Conservation (phyloP, 2,113 vertebrate genomes). For the Paralichthys olivaceus region DNA sequence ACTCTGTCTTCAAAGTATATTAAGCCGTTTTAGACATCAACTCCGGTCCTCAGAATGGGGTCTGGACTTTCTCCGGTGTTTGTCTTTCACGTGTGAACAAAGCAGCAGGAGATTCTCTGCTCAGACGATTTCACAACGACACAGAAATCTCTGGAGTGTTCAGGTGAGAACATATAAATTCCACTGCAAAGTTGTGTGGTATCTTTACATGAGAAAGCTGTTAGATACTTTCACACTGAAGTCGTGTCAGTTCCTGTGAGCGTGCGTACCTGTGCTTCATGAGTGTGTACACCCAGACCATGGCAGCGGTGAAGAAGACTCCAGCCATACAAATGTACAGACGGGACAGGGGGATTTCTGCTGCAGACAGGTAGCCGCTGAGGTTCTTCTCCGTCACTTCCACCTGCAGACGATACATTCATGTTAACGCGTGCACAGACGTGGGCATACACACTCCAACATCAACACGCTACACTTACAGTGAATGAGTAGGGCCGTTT, state of each 20-base stretch:
- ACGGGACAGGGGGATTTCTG: constrained; percentile 86
- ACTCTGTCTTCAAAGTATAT: too few species aligned
- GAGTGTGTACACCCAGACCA: constrained; percentile 86
- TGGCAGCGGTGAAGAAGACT: constrained; percentile 83
- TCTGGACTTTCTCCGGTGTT: too few species aligned
- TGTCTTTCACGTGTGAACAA: too few species aligned
- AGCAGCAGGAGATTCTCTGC: too few species aligned
- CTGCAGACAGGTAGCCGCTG: constrained; percentile 81
- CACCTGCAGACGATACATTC: constrained; percentile 72
- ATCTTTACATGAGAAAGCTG: too few species aligned
- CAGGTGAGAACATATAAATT: too few species aligned
- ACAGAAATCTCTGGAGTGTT: too few species aligned
- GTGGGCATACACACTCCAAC: fast-evolving
- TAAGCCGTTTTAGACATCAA: too few species aligned
- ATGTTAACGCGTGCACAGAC: constrained; percentile 15
- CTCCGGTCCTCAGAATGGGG: too few species aligned
- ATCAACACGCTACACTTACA: constrained; percentile 66
- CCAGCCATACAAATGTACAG: constrained; percentile 86
- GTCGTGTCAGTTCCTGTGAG: not conserved
- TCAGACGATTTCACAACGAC: too few species aligned
- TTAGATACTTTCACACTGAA: too few species aligned
- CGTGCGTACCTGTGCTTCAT: constrained; percentile 85
- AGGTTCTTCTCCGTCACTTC: constrained; percentile 84
- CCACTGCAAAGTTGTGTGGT: too few species aligned
- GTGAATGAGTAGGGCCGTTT: constrained; percentile 76